Conservation (phyloP, 2,888 invertebrate genomes). For the Spisula solida region DNA sequence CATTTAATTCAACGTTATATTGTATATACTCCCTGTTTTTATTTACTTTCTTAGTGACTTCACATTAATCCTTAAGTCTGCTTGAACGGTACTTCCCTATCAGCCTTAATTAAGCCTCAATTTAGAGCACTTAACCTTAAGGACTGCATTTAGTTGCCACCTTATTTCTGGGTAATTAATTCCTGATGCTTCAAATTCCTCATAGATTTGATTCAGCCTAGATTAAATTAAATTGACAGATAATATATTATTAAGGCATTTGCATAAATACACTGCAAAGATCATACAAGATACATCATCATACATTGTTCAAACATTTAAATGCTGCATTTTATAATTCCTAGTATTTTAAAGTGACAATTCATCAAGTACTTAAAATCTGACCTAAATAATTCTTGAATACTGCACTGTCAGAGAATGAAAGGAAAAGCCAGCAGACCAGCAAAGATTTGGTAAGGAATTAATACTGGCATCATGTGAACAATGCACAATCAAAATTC, state of each 20-base stretch:
- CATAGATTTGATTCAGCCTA: constrained; percentile 65
- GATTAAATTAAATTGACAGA: constrained; percentile 62
- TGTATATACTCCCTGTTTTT: constrained; percentile 57
- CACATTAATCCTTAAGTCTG: constrained; percentile 45
- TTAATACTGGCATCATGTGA: neutral
- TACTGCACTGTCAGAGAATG: neutral
- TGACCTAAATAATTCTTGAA: neutral
- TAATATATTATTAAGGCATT: constrained; percentile 24
- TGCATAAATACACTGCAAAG: neutral
- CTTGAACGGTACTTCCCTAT: constrained; percentile 30
- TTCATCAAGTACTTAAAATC: neutral
- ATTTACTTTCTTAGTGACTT: constrained; percentile 36
- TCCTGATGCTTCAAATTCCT: constrained; percentile 55
- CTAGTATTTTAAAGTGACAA: neutral
- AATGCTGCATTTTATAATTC: constrained; percentile 13
- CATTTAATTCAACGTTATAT: neutral
- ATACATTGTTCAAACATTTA: constrained; percentile 19
- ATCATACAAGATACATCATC: neutral
- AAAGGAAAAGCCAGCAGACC: constrained; percentile 3
- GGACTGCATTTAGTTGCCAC: constrained; percentile 50
- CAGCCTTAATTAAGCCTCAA: constrained; percentile 66
- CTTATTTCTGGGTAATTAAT: constrained; percentile 60
- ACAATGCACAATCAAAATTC: constrained; percentile 10
- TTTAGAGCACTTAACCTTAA: constrained; percentile 66
- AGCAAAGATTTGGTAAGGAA: constrained; percentile 23